Conservation (phyloP, 2,888 invertebrate species). For the Gortyna flavago region DNA sequence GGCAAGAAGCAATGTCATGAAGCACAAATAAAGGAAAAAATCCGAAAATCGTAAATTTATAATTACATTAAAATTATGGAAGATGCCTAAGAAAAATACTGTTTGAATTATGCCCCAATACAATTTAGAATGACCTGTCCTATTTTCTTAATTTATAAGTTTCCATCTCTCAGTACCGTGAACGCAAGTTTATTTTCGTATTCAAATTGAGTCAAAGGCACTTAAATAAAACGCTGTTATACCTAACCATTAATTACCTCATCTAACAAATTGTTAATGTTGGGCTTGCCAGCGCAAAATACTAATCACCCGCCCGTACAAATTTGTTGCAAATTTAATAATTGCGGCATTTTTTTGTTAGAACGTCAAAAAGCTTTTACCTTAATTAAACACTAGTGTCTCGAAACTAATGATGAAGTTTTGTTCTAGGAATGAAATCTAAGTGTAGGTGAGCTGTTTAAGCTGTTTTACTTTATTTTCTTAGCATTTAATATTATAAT, state of each 20-base stretch:
- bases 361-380: conserved; percentile 45
- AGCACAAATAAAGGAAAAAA: no score
- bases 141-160: conserved; percentile 7
- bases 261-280: conserved; percentile 45
- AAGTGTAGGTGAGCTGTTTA: not conserved
- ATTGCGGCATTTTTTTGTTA: conserved; percentile 32
- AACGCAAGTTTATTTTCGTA: conserved; percentile 21
- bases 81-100: not conserved
- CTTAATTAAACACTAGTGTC: conserved; percentile 38
- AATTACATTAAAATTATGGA: no score
- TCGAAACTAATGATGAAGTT: conserved; percentile 19
- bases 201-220: conserved; percentile 42
- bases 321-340: conserved; percentile 57
- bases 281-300: conserved; percentile 50
- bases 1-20: no score
- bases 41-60: no score
- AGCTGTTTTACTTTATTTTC: not conserved
- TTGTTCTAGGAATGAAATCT: conserved; percentile 5
- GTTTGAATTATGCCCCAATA: not conserved
- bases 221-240: conserved; percentile 41
- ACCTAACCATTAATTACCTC: conserved; percentile 41
- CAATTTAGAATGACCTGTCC: not conserved
- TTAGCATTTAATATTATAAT: conserved; percentile 7
- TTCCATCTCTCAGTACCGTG: conserved; percentile 12
- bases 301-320: conserved; percentile 38